Evolutionary conservation across 2,113 vertebrate species (phyloP).

Genomic region (Cinclus cinclus): DNA sequence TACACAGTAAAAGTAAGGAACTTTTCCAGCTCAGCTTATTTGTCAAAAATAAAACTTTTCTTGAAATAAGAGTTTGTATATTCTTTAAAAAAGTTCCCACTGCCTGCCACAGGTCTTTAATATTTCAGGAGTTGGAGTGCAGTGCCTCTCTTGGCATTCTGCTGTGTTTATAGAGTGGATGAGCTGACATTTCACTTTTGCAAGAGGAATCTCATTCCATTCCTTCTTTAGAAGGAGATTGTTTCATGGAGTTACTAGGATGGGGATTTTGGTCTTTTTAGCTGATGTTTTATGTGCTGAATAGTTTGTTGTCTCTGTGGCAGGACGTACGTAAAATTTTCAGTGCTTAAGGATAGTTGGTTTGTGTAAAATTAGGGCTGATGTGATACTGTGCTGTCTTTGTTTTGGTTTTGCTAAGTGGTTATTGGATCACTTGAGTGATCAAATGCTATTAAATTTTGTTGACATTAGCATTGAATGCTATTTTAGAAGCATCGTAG

Average conservation of each 20-base stretch:
- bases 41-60: not conserved
- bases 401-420: not conserved
- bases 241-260: constrained; percentile 40
- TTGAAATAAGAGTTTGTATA: not conserved
- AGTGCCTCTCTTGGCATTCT: constrained; percentile 30
- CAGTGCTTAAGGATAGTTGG: not conserved
- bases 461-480: not conserved
- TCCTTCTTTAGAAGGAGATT: constrained; percentile 65
- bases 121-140: not conserved
- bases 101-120: not conserved
- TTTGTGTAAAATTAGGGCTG: not conserved
- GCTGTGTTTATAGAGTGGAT: constrained; percentile 35
- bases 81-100: not conserved
- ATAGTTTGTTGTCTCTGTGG: constrained; percentile 41
- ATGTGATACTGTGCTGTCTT: not conserved
- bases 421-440: not conserved
- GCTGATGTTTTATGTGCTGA: constrained; percentile 54
- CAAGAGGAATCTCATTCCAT: constrained; percentile 56
- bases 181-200: constrained; percentile 32
- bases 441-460: not conserved
- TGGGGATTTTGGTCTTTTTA: constrained; percentile 42
- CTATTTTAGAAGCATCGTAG: not conserved
- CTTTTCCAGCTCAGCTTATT: not conserved
- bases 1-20: not conserved
- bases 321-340: not conserved